Evolutionary conservation across 2,113 vertebrate genomes (phyloP).

Genomic region (Rissa tridactyla): DNA sequence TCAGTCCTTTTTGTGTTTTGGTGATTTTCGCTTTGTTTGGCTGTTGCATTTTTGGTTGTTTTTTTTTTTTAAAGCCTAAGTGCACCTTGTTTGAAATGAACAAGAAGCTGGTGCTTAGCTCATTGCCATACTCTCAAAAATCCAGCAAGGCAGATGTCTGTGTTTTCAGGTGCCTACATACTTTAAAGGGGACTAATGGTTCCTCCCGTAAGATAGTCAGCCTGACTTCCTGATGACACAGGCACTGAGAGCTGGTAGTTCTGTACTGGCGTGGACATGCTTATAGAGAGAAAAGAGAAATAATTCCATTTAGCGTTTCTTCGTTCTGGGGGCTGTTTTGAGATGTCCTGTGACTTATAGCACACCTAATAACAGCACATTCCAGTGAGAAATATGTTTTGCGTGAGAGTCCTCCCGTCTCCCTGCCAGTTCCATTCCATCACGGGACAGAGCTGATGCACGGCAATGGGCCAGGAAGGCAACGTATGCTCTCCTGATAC

Average conservation of each 20-base stretch:
- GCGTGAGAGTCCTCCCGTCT: background rate
- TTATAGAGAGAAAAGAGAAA: background rate
- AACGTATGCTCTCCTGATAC: rapidly evolving
- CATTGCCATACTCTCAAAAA: background rate
- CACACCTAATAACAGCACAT: background rate
- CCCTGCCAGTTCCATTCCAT: background rate
- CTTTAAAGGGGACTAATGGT: background rate
- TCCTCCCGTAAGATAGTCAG: background rate
- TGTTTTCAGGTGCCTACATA: background rate
- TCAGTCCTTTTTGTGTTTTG: background rate
- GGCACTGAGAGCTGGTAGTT: background rate
- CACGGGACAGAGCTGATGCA: background rate
- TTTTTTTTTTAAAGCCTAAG: background rate
- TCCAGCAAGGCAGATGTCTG: background rate
- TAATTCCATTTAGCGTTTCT: background rate
- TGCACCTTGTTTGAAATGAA: background rate
- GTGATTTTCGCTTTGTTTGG: background rate
- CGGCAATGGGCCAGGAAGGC: background rate
- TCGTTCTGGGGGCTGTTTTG: background rate
- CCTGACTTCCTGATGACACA: background rate
- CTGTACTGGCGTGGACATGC: background rate
- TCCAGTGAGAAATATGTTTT: background rate
- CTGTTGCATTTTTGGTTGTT: background rate
- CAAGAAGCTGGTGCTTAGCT: background rate
- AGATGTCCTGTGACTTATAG: background rate